Conservation (phyloP, 2,113 vertebrate species). For the Climacteris rufus region DNA sequence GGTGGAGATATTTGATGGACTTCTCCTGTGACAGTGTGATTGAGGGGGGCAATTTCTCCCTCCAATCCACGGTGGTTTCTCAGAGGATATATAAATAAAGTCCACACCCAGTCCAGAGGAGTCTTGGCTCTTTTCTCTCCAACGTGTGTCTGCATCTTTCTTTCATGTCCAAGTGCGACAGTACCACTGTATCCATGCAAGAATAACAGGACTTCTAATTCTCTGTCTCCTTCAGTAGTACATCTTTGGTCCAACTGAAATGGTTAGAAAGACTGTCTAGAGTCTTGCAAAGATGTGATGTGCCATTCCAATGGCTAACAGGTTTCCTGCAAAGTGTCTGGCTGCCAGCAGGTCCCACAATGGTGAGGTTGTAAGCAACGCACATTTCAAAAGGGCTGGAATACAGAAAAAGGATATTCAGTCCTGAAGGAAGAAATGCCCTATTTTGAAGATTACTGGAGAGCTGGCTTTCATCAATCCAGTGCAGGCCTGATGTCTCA, state of each 20-base stretch:
- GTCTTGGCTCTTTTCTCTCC: too few species aligned
- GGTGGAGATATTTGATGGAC: too few species aligned
- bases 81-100: too few species aligned
- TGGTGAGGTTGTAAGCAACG: background rate
- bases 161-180: too few species aligned
- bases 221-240: background rate
- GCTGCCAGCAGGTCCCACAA: background rate
- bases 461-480: background rate
- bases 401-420: background rate
- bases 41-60: too few species aligned
- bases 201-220: background rate
- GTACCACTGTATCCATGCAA: background rate
- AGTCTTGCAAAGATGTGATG: background rate
- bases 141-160: too few species aligned
- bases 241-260: background rate
- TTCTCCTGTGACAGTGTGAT: too few species aligned
- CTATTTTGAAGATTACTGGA: background rate
- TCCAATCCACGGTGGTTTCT: too few species aligned
- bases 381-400: background rate
- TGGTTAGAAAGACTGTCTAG: background rate
- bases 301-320: background rate
- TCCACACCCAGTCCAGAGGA: too few species aligned
- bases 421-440: background rate
- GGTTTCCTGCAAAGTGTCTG: background rate
- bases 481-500: background rate